Base-by-base conservation (phyloP, 2,888 invertebrate genomes). In the Lutraria lutraria region DNA sequence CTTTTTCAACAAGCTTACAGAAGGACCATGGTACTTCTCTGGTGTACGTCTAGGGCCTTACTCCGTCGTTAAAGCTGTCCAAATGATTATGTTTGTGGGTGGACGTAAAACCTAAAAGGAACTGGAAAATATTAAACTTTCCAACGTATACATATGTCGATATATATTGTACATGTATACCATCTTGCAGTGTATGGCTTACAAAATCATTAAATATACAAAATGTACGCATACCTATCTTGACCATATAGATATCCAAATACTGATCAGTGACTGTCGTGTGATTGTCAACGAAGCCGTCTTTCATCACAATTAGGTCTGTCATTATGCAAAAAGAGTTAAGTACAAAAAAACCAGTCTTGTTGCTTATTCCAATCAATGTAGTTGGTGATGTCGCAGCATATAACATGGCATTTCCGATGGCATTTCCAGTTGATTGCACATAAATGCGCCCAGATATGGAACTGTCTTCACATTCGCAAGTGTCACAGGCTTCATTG, bases 321-420 rank as follows among this genome's bases (percentile, higher is more conserved):
- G 83, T 43, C 6, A 15, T 52, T n/a, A 31, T 16, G 72, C 83
- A 83, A 15, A 25, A 34, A 0, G 68, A 21, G 12, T 68, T 60
- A 19, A 83, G 43, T 43, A 52, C 15, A 29, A 83, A 83, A 52
- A 43, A 68, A 12, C 68, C 83, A 3, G 54, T 68, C 19, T 34
- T 43, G 21, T 83, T 56, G 43, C 83, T 83, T 34, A 16, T 13
- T 25, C 31, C 52, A 12, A 83, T 15, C 31, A 68, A 21, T n/a
- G 31, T 83, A 19, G 83, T 83, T 29, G 83, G 83, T 68, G 83
- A 34, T 15, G 83, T 29, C 16, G 60, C 60, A n/a, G 83, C 34
- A 43, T 34, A 83, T 13, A 56, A 82, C 2, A 10, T 16, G 2
- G 68, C 83, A 56, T 83, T 83, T 19, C 68, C 21, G 43, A 83